A percentile compares a stretch with the other conserved stretches of the same genome.
Conservation (phyloP, 2,113 vertebrate genomes). For the Daubentonia madagascariensis region DNA sequence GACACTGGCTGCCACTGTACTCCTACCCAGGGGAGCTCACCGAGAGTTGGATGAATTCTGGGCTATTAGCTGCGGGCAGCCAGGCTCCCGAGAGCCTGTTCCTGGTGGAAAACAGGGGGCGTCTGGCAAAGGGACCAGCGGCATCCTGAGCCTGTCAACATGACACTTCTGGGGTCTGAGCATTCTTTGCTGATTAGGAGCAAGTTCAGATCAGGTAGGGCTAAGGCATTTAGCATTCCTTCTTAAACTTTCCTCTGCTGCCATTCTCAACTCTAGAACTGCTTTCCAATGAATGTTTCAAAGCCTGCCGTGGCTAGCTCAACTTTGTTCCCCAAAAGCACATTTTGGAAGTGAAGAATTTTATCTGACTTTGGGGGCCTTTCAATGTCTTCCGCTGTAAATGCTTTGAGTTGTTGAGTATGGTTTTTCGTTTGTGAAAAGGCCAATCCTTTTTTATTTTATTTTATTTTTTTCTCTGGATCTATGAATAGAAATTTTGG, state of each 20-base stretch:
- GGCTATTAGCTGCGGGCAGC: constrained; percentile 60
- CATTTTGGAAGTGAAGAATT: constrained; percentile 46
- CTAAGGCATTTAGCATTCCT: constrained; percentile 74
- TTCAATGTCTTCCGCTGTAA: background rate
- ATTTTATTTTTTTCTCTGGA: background rate
- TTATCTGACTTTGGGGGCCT: constrained; percentile 64
- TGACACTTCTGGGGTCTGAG: constrained; percentile 98
- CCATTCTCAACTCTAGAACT: constrained; percentile 28
- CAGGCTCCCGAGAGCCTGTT: constrained; percentile 81
- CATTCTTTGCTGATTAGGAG: constrained; percentile 98
- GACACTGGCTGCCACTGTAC: constrained; percentile 81
- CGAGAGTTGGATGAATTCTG: constrained; percentile 80
- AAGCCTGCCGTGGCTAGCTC: constrained; percentile 59
- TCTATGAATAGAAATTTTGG: constrained; percentile 58
- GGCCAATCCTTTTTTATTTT: background rate
- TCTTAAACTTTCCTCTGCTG: constrained; percentile 76
- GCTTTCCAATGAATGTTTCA: constrained; percentile 63
- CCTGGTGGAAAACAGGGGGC: constrained; percentile 82
- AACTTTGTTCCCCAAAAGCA: constrained; percentile 46
- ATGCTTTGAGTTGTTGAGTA: constrained; percentile 58
- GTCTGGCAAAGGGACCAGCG: constrained; percentile 86
- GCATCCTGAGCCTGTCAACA: constrained; percentile 87
- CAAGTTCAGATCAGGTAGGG: constrained; percentile 99
- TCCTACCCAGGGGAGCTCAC: constrained; percentile 67
- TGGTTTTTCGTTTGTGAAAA: constrained; percentile 57